phyloP scores from a whole-genome alignment of 1,140 invertebrate species.

The Thaumetopoea pityocampa region DNA sequence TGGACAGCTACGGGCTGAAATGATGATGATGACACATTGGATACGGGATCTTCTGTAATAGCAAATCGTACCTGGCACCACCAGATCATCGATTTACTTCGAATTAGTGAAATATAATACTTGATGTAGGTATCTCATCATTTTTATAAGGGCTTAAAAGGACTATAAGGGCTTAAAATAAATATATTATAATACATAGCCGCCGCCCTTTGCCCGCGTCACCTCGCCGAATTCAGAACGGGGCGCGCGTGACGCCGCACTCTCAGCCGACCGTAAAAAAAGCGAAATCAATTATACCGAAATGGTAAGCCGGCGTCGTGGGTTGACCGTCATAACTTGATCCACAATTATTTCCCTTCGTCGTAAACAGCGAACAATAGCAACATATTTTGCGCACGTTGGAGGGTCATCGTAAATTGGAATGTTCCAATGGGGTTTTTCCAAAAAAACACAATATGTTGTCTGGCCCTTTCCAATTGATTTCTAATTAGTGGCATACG shows the following conservation, averaged over 20 bases:
- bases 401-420: conserved; percentile 20
- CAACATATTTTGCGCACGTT: conserved; percentile 1
- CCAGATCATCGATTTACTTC: no score
- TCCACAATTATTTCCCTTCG: conserved; percentile 5
- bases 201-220: conserved; percentile 21
- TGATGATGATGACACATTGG: no score
- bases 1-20: no score
- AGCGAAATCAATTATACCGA: conserved; percentile 65
- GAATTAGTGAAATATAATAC: no score
- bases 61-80: no score
- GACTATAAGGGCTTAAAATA: no score
- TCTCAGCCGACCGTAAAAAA: conserved; percentile 54
- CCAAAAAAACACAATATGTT: conserved; percentile 37
- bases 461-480: conserved; percentile 41
- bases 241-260: conserved; percentile 38
- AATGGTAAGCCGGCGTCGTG: conserved; percentile 34
- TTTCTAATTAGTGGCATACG: conserved; percentile 37
- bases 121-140: no score
- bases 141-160: no score
- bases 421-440: conserved; percentile 13
- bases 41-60: no score
- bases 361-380: conserved; percentile 5
- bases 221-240: conserved; percentile 15
- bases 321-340: conserved; percentile 4
- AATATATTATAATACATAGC: conserved; percentile 21